These are phyloP conservation scores for Caretta caretta DNA, from an alignment of 2,113 vertebrate species.

Conservation along the genomic window DNA sequence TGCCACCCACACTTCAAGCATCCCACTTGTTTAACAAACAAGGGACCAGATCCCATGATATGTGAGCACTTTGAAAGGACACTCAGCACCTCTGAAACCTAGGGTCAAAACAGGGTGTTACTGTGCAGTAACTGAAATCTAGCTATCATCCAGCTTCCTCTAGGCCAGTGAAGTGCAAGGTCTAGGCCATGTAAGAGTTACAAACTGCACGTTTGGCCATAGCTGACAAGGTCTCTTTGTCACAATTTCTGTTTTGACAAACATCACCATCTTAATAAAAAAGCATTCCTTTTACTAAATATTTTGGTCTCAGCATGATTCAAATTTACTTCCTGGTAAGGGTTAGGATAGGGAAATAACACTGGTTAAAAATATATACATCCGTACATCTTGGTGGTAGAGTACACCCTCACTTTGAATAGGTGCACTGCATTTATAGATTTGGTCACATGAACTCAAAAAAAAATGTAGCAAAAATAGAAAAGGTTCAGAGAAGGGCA, in stretches of 20 bases:
- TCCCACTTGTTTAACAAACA: not conserved
- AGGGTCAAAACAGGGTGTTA: not conserved
- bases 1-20: not conserved
- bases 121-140: not conserved
- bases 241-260: not conserved
- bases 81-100: not conserved
- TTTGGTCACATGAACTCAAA: not conserved
- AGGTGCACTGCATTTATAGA: not conserved
- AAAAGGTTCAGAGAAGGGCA: not conserved
- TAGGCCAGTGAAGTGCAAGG: not conserved
- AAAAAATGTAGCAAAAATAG: not conserved
- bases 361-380: not conserved
- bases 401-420: not conserved
- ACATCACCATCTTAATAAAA: not conserved
- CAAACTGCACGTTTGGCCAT: not conserved
- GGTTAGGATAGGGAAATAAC: not conserved
- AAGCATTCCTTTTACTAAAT: not conserved
- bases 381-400: not conserved
- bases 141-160: not conserved
- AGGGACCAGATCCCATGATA: not conserved
- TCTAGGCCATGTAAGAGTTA: not conserved
- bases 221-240: not conserved
- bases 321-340: not conserved
- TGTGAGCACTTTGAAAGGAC: not conserved
- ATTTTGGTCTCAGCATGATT: not conserved